Evolutionary conservation across 2,888 invertebrate genomes (phyloP), one percentile per base, ranked within the genome.

Genomic region (Acanthococcus lagerstroemiae): DNA sequence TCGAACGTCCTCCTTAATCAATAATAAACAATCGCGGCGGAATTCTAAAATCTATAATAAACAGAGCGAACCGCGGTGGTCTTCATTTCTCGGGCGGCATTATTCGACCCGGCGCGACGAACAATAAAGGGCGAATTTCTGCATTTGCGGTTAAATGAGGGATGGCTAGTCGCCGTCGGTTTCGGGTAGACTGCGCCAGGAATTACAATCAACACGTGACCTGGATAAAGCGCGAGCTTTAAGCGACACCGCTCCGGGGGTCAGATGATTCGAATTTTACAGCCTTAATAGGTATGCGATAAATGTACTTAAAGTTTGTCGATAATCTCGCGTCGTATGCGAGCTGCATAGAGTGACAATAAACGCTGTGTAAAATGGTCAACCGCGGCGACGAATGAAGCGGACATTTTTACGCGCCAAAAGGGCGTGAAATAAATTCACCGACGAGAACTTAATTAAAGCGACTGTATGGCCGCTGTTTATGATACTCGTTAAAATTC

Each of bases 151-250:
- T 61, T 61, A 61, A 61, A 61, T 61, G 30, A 50, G 61, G 61
- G 48, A 61, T 24, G 58, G 58, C 58, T 44, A 37, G n/a, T 37
- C 19, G 45, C 45, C 58, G 45, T 45, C 24, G 58, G 58, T 45
- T 58, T 58, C 45, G 4, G 58, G 37, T n/a, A 21, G 24, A 30
- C 24, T 60, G 52, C 37, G 61, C 52, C 27, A 61, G 50, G 52
- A 61, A 61, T 61, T 61, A 61, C 61, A 61, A 61, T 61, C 61
- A 61, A 61, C 61, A 61, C 61, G 61, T 61, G 61, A 61, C 61
- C 61, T 52, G 61, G 50, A 52, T 61, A 52, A 50, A 61, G 24
- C 61, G 52, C n/a, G 45, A 25, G 58, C 25, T 58, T 24, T 58
- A 58, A 37, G n/a, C 37, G 37, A 58, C 58, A 25, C 44, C 58